Evolutionary conservation across 2,113 vertebrate genomes (phyloP).

Genomic region (Sialia sialis): DNA sequence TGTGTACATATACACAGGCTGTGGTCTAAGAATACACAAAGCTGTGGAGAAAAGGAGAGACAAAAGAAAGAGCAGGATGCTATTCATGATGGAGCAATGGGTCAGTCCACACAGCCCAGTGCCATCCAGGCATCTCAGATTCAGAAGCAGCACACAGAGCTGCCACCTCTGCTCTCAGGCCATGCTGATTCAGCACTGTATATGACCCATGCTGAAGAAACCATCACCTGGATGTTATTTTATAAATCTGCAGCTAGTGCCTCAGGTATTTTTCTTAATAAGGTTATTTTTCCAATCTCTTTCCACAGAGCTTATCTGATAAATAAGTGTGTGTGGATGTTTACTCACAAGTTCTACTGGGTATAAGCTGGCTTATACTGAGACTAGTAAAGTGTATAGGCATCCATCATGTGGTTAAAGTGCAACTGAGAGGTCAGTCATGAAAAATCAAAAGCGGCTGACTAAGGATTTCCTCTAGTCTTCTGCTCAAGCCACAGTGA

Average conservation of each 20-base stretch:
- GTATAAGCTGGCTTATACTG: not conserved
- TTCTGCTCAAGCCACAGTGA: not conserved
- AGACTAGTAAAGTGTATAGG: not conserved
- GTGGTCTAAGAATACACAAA: not conserved
- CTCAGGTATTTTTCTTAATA: not conserved
- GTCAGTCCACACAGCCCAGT: not conserved
- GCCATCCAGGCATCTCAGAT: not conserved
- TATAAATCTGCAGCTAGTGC: not conserved
- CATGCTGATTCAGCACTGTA: not conserved
- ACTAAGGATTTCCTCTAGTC: not conserved
- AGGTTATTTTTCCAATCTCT: not conserved
- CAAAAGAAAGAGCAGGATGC: not conserved
- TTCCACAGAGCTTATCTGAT: not conserved
- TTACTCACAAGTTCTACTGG: not conserved
- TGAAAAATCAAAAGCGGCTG: not conserved
- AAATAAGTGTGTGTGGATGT: fast-evolving
- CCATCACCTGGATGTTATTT: not conserved
- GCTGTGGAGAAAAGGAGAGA: not conserved
- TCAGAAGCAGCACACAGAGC: not conserved
- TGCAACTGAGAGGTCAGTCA: not conserved
- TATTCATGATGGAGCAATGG: not conserved
- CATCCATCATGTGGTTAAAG: not conserved
- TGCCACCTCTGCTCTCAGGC: not conserved
- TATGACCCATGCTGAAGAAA: not conserved
- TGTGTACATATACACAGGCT: not conserved